phyloP scores from a whole-genome alignment of 2,113 vertebrate genomes.

The Amphiprion ocellaris region DNA sequence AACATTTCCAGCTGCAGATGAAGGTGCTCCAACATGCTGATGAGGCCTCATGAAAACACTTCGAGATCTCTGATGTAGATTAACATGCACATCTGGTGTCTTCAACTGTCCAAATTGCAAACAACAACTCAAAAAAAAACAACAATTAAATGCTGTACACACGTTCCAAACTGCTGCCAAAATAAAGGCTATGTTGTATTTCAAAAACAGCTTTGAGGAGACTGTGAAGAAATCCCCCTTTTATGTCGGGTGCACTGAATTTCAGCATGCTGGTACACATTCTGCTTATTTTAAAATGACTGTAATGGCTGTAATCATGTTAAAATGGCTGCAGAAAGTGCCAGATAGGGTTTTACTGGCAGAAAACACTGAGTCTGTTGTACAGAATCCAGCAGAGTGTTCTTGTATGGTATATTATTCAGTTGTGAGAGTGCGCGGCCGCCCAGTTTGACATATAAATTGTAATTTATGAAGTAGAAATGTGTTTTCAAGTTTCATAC shows the following conservation, averaged over 20 bases:
- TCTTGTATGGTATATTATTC: background rate
- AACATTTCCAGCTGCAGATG: conserved; percentile 52
- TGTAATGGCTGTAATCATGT: background rate
- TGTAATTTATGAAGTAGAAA: background rate
- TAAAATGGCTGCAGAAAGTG: conserved; percentile 1
- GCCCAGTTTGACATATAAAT: background rate
- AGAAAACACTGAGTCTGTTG: background rate
- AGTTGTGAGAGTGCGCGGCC: background rate
- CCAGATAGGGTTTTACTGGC: background rate
- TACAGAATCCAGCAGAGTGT: background rate
- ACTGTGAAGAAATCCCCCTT: background rate
- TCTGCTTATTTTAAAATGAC: conserved; percentile 4
- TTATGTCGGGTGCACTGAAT: background rate
- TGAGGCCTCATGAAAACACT: background rate
- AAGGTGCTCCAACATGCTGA: conserved; percentile 51
- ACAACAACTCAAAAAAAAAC: background rate
- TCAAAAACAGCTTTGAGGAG: conserved; percentile 12
- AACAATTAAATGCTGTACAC: too few species aligned
- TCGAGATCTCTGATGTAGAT: conserved; percentile 7
- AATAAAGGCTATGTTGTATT: conserved; percentile 3
- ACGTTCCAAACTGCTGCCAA: background rate
- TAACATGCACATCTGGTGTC: background rate
- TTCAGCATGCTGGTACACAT: conserved; percentile 8
- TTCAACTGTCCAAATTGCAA: background rate
- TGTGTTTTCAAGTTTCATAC: background rate